These are phyloP conservation scores for Lethenteron camtschaticum DNA, from an alignment of 2,113 vertebrate genomes.

Conservation along the genomic window DNA sequence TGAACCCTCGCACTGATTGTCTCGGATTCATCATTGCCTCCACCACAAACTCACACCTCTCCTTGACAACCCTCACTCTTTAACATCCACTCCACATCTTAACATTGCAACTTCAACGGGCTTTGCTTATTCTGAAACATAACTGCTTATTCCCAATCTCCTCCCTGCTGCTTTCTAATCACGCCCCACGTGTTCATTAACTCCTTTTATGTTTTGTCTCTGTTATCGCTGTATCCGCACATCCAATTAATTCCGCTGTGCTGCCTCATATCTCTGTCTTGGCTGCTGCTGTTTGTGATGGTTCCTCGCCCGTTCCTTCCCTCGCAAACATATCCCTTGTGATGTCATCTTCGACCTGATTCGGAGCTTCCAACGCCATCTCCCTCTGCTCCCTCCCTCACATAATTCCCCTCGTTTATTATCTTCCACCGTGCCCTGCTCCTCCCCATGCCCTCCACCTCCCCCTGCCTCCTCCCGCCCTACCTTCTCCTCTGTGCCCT, in stretches of 20 bases:
- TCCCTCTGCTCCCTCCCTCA: constrained; percentile 13
- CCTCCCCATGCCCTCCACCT: no score
- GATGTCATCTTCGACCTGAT: neutral
- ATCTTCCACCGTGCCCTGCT: constrained; percentile 11
- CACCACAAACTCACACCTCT: no score
- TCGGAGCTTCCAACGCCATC: constrained; percentile 10
- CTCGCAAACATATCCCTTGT: constrained; percentile 1
- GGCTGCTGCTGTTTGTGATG: neutral
- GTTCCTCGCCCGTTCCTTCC: neutral
- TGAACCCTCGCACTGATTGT: no score
- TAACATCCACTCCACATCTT: no score
- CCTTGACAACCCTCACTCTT: no score
- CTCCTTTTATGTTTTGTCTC: constrained; percentile 10
- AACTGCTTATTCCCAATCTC: no score
- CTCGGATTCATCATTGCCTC: no score
- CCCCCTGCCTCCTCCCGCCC: constrained; percentile 16
- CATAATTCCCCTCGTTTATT: constrained; percentile 29
- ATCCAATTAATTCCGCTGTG: constrained; percentile 16
- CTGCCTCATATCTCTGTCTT: neutral
- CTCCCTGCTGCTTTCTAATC: no score
- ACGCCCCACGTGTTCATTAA: constrained; percentile 8
- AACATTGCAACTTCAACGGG: no score
- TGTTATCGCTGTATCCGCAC: neutral
- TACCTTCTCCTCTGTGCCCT: constrained; percentile 51
- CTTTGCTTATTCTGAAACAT: no score